Evolutionary conservation across 1,140 invertebrate species (phyloP).

Genomic region (Trachymyrmex septentrionalis): DNA sequence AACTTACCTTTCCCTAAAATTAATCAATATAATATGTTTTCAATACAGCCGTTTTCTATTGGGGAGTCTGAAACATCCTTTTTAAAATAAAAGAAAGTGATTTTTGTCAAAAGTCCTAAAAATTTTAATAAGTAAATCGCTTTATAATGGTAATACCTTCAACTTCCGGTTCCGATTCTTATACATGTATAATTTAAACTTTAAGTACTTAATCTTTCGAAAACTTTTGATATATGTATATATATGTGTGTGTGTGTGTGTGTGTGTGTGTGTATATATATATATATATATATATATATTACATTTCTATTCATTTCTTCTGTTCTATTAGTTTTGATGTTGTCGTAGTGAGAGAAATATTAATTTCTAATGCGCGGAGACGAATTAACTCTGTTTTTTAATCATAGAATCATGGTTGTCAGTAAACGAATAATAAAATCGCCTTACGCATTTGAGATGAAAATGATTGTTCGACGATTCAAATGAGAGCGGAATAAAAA

Average conservation of each 20-base stretch:
- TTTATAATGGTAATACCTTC: too few relatives aligned
- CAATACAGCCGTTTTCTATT: not conserved
- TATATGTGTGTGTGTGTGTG: too few relatives aligned
- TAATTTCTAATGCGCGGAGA: not conserved
- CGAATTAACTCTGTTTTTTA: not conserved
- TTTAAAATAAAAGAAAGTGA: too few relatives aligned
- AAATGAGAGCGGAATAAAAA: conserved; percentile 58
- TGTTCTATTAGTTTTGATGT: not conserved
- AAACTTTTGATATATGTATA: too few relatives aligned
- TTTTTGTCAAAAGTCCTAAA: too few relatives aligned
- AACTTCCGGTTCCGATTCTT: too few relatives aligned
- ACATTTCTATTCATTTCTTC: not conserved
- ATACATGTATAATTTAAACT: not conserved
- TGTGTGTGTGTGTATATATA: too few relatives aligned
- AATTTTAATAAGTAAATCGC: too few relatives aligned
- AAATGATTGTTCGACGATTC: conserved; percentile 55
- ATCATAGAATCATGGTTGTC: not conserved
- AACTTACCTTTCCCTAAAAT: not conserved
- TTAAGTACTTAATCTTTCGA: not conserved
- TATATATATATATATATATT: not conserved
- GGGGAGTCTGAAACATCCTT: too few relatives aligned
- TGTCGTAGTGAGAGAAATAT: conserved; percentile 10
- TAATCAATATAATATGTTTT: not conserved
- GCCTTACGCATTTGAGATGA: not conserved
- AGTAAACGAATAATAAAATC: conserved; percentile 34